Evolutionary conservation across 2,888 invertebrate genomes (phyloP).

Genomic region (Caenorhabditis panamensis): DNA sequence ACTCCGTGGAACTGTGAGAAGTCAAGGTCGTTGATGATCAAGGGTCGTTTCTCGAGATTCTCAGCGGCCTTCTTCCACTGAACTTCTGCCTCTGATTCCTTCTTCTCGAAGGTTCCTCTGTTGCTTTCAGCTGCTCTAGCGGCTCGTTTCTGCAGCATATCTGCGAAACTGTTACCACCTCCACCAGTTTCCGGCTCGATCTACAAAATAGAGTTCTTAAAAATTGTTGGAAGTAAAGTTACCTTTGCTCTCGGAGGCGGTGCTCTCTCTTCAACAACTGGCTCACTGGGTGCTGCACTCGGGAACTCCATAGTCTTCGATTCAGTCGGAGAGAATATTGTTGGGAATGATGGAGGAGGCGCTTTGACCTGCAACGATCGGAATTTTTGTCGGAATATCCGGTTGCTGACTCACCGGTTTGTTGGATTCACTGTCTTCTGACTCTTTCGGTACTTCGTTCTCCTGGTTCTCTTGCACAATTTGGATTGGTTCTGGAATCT

Average conservation of each 20-base stretch:
- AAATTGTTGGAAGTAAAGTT: background rate
- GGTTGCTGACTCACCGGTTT: conserved; percentile 84
- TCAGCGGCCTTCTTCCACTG: conserved; percentile 90
- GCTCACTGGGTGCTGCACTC: conserved; percentile 21
- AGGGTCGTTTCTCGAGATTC: conserved; percentile 83
- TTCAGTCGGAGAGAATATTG: conserved; percentile 80
- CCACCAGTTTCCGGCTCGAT: conserved; percentile 68
- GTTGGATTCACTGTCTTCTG: conserved; percentile 86
- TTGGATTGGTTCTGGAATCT: conserved; percentile 71
- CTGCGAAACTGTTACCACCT: conserved; percentile 76
- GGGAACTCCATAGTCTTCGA: conserved; percentile 79
- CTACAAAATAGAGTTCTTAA: background rate
- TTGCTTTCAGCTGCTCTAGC: conserved; percentile 73
- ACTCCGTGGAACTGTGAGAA: conserved; percentile 93
- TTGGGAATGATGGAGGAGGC: conserved; percentile 78
- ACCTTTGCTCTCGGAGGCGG: conserved; percentile 67
- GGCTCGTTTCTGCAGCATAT: conserved; percentile 77
- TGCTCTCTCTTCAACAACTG: conserved; percentile 37
- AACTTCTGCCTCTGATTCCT: conserved; percentile 85
- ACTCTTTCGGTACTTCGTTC: conserved; percentile 59
- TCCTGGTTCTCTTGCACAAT: conserved; percentile 67
- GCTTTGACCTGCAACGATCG: conserved; percentile 70
- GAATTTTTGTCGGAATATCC: background rate
- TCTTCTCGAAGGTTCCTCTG: conserved; percentile 66
- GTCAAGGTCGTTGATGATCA: conserved; percentile 92